These are phyloP conservation scores for Zeugodacus cucurbitae DNA, from an alignment of 1,140 invertebrate genomes.

Conservation along the genomic window DNA sequence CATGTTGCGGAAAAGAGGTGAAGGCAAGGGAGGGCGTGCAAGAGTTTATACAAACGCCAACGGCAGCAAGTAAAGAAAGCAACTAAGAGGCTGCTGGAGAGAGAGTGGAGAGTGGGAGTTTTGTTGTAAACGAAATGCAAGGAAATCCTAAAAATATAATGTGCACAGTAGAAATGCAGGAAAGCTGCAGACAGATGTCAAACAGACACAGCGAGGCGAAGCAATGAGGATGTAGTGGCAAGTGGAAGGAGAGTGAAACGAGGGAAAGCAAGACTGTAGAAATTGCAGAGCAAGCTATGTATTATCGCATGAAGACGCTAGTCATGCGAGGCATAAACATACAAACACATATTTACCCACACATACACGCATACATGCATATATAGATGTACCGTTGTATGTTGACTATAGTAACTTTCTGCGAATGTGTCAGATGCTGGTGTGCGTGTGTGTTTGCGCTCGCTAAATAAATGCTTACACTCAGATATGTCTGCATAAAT, in stretches of 20 bases:
- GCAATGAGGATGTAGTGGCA: not conserved
- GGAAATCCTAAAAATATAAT: constrained; percentile 1
- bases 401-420: not conserved
- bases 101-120: not conserved
- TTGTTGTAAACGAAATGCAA: not conserved
- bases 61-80: not conserved
- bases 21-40: not conserved
- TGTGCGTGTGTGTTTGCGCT: too few relatives aligned
- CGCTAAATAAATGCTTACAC: not conserved
- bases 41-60: not conserved
- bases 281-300: not conserved
- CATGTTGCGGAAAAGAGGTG: not conserved
- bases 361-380: not conserved
- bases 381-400: not conserved
- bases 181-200: constrained; percentile 16
- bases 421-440: not conserved
- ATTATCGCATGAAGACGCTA: not conserved
- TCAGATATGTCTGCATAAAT: not conserved
- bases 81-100: not conserved
- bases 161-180: not conserved
- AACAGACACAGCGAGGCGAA: not conserved
- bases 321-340: not conserved
- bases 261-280: not conserved
- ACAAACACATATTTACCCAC: not conserved
- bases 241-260: not conserved